phyloP scores from a whole-genome alignment of 2,888 invertebrate species.

The Orchestes rusci region DNA sequence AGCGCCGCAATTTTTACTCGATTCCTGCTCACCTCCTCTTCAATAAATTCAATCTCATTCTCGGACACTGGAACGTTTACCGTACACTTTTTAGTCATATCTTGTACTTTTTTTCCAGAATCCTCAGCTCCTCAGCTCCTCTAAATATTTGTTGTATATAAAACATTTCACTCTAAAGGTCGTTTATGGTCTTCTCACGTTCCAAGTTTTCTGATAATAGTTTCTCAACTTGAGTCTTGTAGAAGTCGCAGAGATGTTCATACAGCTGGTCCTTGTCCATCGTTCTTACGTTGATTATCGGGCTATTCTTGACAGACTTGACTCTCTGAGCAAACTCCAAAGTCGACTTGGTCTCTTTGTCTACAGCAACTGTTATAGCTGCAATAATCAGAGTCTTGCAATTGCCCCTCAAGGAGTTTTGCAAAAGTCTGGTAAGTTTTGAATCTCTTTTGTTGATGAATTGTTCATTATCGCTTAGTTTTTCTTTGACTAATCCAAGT shows the following conservation, averaged over 20 bases:
- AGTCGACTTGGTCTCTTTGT: conserved; percentile 67
- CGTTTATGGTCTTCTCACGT: conserved; percentile 14
- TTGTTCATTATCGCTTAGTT: conserved; percentile 61
- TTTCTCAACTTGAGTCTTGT: conserved; percentile 17
- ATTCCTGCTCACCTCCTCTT: too few species aligned
- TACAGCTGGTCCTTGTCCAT: conserved; percentile 24
- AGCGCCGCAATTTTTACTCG: too few species aligned
- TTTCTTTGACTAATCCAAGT: conserved; percentile 73
- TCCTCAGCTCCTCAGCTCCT: too few species aligned
- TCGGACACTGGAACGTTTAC: too few species aligned
- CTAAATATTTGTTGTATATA: too few species aligned
- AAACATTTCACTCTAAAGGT: conserved; percentile 13
- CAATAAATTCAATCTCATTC: too few species aligned
- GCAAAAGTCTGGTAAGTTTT: conserved; percentile 76
- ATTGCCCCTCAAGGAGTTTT: conserved; percentile 85
- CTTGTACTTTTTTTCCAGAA: too few species aligned
- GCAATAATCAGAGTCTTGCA: conserved; percentile 82
- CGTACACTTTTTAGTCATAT: too few species aligned
- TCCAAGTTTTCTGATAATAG: conserved; percentile 11
- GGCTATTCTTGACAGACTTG: conserved; percentile 72
- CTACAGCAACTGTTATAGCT: conserved; percentile 72
- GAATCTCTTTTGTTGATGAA: conserved; percentile 55
- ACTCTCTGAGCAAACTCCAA: conserved; percentile 73
- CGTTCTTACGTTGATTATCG: conserved; percentile 62
- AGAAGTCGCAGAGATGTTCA: conserved; percentile 13